Evolutionary conservation across 2,113 vertebrate genomes (phyloP), one percentile per base, ranked within the genome.

Genomic region (Campylorhamphus procurvoides): DNA sequence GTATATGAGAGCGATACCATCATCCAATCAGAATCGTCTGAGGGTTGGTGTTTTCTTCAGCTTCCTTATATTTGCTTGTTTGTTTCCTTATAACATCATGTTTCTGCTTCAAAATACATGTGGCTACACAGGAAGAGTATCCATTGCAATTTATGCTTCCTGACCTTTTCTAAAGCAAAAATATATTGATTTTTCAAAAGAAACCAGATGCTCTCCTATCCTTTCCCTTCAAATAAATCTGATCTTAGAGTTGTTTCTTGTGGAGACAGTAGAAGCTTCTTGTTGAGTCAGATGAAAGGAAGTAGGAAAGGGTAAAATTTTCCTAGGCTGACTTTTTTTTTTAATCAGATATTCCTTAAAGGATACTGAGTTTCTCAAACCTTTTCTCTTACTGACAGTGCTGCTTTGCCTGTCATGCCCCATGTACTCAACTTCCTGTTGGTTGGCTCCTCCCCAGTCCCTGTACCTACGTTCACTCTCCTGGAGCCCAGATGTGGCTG

Each of bases 111-210:
- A 62, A 89, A 91, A 58, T 53, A 52, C 28, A 9, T 84, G 81
- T 81, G 77, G 58, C 69, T 85, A 17, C 53, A 24, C 5, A 33
- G 58, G 71, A 93, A 93, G 84, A 87, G 40, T 63, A 86, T 77
- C 63, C 69, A 87, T 76, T 87, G 52, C 91, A 84, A 56, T 73
- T 89, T 94, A 76, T 82, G 85, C 84, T 91, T 94, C 64, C 53
- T 87, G 87, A 91, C 89, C 89, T 94, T 94, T 87, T 10, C n/a
- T 75, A 62, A 87, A 84, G 68, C 84, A 84, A 84, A 96, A 95
- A 95, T 91, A 87, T 90, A 94, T 60, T 52, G 25, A 14, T 50
- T 93, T 86, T 77, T 95, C 75, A 87, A 94, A 92, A 87, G 86
- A 87, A 79, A 92, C 58, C 77, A 94, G 73, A 79, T 35, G 35